Evolutionary conservation across 2,797 vertebrate species (phyloP), one percentile per base, ranked within the genome.

Genomic region (Tenualosa thibaudeaui): DNA sequence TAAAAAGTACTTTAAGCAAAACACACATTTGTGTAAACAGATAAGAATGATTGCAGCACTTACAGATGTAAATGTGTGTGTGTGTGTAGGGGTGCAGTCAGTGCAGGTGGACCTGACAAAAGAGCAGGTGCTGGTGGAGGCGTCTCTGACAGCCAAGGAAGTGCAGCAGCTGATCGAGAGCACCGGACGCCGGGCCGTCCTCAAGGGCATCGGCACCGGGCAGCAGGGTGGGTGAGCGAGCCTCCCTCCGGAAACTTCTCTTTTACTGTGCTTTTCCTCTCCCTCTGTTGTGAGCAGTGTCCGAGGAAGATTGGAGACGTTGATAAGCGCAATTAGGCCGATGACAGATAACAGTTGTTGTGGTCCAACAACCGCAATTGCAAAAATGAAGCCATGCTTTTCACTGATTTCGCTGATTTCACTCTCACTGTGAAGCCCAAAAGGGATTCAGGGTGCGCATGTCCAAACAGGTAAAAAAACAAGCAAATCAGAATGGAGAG

Each of bases 161-260:
- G 95, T 98, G n/a, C 96, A 96, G 91, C 89, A 81, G 0, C 93
- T 97, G 86, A 95, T 98, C 12, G 97, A 98, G 90, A 90, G 90
- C 84, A 97, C 96, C 0, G 97, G 97, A 13, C 91, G 96, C 81
- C 92, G 93, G 53, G 97, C 96, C 0, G 97, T 98, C 81, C 95
- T 99, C 50, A 97, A 96, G 86, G 98, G 97, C 53, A 95, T 97
- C 86, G 97, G 97, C 40, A 93, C 90, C 5, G 81, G 89, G 0
- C 58, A 90, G 0, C 87, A 82, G 82, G 93, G 97, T 97, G 86
- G 89, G 94, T 87, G 6, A 46, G 56, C 13, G 31, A 31, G 31
- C 31, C 1, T 53, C 51, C 51, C 56, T 22, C 19, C 19, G 56
- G 56, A 58, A 58, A 5, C 56, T 58, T 22, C 56, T 7, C 19